Percentiles rank a stretch among this genome's conserved stretches.
Evolutionary conservation across 2,888 invertebrate genomes (phyloP).

Genomic region (Tetropium fuscum): DNA sequence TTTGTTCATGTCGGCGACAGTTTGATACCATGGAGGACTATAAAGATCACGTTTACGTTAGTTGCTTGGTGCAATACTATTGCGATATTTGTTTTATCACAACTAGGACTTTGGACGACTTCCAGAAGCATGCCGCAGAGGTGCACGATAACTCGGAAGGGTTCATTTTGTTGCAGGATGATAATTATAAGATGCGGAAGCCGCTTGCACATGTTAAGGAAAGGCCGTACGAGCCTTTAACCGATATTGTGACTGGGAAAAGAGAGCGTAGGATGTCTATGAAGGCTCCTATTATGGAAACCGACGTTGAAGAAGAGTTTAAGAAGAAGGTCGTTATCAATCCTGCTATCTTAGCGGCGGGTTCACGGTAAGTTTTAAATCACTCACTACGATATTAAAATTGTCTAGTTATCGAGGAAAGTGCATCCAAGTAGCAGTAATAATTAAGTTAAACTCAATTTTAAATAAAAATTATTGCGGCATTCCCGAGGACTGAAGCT

Average conservation of each 20-base stretch:
- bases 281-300: slow-evolving; percentile 51
- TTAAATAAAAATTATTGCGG: too few relatives aligned
- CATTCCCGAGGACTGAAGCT: too few relatives aligned
- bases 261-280: slow-evolving; percentile 44
- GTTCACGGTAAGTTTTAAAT: too few relatives aligned
- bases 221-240: slow-evolving; percentile 40
- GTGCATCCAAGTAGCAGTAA: too few relatives aligned
- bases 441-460: too few relatives aligned
- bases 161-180: slow-evolving; percentile 55
- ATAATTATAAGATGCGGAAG: slow-evolving; percentile 51
- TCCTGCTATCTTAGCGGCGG: slow-evolving; percentile 28
- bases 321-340: slow-evolving; percentile 29
- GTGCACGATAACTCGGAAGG: slow-evolving; percentile 59
- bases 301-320: slow-evolving; percentile 35
- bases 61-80: slow-evolving; percentile 60
- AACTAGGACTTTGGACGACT: slow-evolving; percentile 56
- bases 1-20: slow-evolving; percentile 53
- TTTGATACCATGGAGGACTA: slow-evolving; percentile 59
- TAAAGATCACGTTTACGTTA: slow-evolving; percentile 58
- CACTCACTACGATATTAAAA: too few relatives aligned
- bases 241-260: slow-evolving; percentile 35
- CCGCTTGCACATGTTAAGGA: slow-evolving; percentile 36
- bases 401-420: too few relatives aligned
- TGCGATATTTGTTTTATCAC: slow-evolving; percentile 62
- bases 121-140: slow-evolving; percentile 57